Conservation (phyloP, 53 echinoderm and acorn worm genomes). For the Zoroaster sp. region DNA sequence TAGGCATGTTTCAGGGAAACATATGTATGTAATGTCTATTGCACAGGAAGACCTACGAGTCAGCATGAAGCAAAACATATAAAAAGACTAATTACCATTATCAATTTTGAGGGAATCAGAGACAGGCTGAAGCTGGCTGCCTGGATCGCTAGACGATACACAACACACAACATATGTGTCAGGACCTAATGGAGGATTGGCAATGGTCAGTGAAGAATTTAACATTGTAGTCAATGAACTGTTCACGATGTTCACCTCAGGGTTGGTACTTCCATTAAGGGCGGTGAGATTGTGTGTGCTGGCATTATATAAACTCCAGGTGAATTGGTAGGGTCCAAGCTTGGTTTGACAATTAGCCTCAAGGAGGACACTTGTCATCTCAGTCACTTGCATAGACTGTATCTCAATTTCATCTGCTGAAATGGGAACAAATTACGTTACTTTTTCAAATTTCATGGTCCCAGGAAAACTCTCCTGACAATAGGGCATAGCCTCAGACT, state of each 20-base stretch:
- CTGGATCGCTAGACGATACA: neutral
- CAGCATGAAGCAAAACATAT: no score
- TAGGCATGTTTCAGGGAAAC: neutral
- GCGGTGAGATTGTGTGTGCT: neutral
- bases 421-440: neutral
- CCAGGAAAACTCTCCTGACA: no score
- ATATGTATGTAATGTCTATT: no score
- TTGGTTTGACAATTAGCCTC: neutral
- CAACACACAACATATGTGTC: neutral
- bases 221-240: neutral
- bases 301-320: neutral
- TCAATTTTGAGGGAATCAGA: slow-evolving; percentile 14
- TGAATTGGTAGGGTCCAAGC: neutral
- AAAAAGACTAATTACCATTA: neutral
- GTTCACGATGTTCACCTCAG: neutral
- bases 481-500: no score
- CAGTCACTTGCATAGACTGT: neutral
- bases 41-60: no score
- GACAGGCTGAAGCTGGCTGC: neutral
- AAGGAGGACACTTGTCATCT: neutral
- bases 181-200: neutral
- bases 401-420: slow-evolving; percentile 8
- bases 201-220: neutral
- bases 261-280: neutral
- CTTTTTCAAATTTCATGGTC: neutral